Base-by-base conservation (phyloP, 1,140 invertebrate species). In the Linepithema humile region DNA sequence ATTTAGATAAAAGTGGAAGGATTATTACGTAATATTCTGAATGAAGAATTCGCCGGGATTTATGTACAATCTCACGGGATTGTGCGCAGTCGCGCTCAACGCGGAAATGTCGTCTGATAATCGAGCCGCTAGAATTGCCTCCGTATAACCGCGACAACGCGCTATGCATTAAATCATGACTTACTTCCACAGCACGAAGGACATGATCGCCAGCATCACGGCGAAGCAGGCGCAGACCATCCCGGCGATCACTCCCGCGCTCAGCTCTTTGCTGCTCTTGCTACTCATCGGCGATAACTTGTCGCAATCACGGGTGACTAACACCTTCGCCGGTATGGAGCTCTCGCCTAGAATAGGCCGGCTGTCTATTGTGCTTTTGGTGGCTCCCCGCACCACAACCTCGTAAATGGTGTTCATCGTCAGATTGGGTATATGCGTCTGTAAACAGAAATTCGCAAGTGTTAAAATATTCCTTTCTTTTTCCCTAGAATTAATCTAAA, bases 131-230 rank as follows among this genome's bases (percentile, higher is more conserved):
- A 67, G n/a, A 17, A 3, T 69, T 55, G 35, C 48, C 38, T 60
- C n/a, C 1, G 53, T 43, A 20, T 4, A 20, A 20, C 53, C 15
- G 35, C 35, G 74, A 78, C 64, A 53, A 67, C 45, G 62, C 48
- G 64, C 10, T 3, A 7, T 23, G 75, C 40, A 40, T 43, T n/a
- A 80, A 80, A 69, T 23, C 73, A 45, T 40, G 64, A 95, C 95
- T 95, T 95, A 97, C 97, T 97, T 97, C 97, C 97, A 97, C 35
- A 98, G 92, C 75, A 97, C 94, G 92, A 97, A 96, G 65, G 96
- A 96, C 89, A 96, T 95, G 64, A 97, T 95, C 74, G 96, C 95
- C 70, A 97, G 94, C 89, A 97, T 94, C 67, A 97, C 95, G 72
- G 96, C 96, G 87, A 97, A 96, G 83, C 96, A 95, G 86, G 96